Conservation (phyloP, 1,140 invertebrate species). For the Penaeus vannamei region DNA sequence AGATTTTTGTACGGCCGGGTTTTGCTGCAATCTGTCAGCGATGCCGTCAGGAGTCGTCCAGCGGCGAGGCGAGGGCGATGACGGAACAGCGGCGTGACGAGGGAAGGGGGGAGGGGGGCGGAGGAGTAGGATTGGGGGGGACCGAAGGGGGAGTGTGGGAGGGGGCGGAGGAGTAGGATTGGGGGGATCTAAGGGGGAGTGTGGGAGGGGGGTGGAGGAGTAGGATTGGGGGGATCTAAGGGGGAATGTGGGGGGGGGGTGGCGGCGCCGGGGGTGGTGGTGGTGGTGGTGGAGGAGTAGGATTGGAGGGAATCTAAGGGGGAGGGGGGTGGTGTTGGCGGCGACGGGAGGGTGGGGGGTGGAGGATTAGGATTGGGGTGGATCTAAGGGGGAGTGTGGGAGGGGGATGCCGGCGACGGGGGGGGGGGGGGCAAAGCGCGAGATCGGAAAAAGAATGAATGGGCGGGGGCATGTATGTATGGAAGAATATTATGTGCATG, state of each 20-base stretch:
- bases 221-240: background rate
- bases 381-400: background rate
- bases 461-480: background rate
- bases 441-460: background rate
- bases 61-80: background rate
- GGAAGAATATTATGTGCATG: background rate
- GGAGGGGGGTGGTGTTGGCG: background rate
- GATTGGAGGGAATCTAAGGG: background rate
- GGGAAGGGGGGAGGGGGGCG: background rate
- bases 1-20: constrained; percentile 38
- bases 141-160: background rate
- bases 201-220: background rate
- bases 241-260: background rate
- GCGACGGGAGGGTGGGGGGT: too few relatives aligned
- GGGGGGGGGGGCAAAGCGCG: background rate
- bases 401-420: background rate
- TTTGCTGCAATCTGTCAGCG: constrained; percentile 49
- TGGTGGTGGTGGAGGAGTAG: background rate
- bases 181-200: background rate
- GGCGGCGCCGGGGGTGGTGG: background rate
- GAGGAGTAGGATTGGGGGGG: background rate
- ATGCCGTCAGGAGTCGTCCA: constrained; percentile 10
- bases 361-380: background rate
- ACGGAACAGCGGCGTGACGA: background rate
- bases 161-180: background rate